These are phyloP conservation scores for Ptiloglossa arizonensis DNA, from an alignment of 1,140 invertebrate genomes.

Conservation along the genomic window DNA sequence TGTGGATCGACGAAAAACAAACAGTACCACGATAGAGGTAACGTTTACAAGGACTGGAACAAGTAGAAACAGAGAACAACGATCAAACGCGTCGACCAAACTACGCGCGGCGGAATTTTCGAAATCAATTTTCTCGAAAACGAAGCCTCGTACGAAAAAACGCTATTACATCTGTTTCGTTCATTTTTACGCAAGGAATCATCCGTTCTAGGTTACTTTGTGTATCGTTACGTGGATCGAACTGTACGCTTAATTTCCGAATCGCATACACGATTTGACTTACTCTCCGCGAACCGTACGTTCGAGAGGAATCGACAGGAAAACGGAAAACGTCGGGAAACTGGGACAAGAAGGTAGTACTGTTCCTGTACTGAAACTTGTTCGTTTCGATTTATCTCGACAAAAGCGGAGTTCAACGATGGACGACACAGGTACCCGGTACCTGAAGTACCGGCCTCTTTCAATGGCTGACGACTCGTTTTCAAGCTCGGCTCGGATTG, in stretches of 20 bases:
- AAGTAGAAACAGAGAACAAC: too few relatives aligned
- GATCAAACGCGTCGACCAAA: too few relatives aligned
- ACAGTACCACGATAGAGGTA: too few relatives aligned
- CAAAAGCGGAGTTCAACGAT: not conserved
- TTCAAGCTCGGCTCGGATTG: not conserved
- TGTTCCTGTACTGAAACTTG: conserved; percentile 16
- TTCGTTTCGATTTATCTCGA: conserved; percentile 32
- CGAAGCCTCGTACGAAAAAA: too few relatives aligned
- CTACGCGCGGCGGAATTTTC: too few relatives aligned
- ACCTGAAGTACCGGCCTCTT: not conserved
- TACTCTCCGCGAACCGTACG: not conserved
- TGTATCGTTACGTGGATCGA: too few relatives aligned
- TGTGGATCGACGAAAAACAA: too few relatives aligned
- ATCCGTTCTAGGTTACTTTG: too few relatives aligned
- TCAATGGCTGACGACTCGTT: not conserved
- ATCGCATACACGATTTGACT: not conserved
- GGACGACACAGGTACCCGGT: not conserved
- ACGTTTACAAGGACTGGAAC: too few relatives aligned
- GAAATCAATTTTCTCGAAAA: too few relatives aligned
- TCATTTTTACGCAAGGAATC: too few relatives aligned
- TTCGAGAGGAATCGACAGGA: not conserved
- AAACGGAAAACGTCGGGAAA: not conserved
- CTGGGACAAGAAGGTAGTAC: conserved; percentile 9
- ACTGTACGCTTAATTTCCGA: not conserved
- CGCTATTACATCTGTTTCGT: too few relatives aligned